A percentile compares a stretch with the other conserved stretches of the same genome.
These are phyloP conservation scores for Parnassius mnemosyne DNA, from an alignment of 2,888 invertebrate species.

Conservation along the genomic window DNA sequence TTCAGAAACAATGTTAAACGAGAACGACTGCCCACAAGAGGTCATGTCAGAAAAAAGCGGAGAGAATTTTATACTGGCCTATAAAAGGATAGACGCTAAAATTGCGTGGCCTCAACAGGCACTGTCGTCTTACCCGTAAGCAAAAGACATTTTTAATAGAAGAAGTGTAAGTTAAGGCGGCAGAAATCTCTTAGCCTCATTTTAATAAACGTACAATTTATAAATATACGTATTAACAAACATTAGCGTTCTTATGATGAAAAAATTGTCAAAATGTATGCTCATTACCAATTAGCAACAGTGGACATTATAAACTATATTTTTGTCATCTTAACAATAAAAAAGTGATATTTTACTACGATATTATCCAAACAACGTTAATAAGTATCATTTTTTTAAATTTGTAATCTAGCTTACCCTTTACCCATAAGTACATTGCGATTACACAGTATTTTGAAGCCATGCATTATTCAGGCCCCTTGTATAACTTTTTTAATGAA, in stretches of 20 bases:
- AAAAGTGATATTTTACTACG: conserved; percentile 73
- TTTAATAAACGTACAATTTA: conserved; percentile 27
- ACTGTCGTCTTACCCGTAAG: conserved; percentile 66
- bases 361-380: conserved; percentile 53
- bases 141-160: conserved; percentile 25
- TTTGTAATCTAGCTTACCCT: conserved; percentile 42
- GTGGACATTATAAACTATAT: conserved; percentile 37
- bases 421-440: conserved; percentile 55
- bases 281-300: conserved; percentile 46
- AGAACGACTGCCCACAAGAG: conserved; percentile 94
- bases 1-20: conserved; percentile 93
- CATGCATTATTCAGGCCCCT: conserved; percentile 52
- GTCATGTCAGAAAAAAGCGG: conserved; percentile 86
- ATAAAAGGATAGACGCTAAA: conserved; percentile 97
- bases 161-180: conserved; percentile 29
- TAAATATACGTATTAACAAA: conserved; percentile 17
- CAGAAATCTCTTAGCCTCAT: conserved; percentile 37
- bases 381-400: conserved; percentile 50
- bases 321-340: conserved; percentile 64
- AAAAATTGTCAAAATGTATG: conserved; percentile 35
- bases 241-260: conserved; percentile 24
- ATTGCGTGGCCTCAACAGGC: conserved; percentile 95
- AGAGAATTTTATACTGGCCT: conserved; percentile 94
- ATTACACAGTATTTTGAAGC: conserved; percentile 66
- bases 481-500: conserved; percentile 49